These are phyloP conservation scores for Chanos chanos DNA, from an alignment of 2,797 vertebrate species.

Conservation along the genomic window DNA sequence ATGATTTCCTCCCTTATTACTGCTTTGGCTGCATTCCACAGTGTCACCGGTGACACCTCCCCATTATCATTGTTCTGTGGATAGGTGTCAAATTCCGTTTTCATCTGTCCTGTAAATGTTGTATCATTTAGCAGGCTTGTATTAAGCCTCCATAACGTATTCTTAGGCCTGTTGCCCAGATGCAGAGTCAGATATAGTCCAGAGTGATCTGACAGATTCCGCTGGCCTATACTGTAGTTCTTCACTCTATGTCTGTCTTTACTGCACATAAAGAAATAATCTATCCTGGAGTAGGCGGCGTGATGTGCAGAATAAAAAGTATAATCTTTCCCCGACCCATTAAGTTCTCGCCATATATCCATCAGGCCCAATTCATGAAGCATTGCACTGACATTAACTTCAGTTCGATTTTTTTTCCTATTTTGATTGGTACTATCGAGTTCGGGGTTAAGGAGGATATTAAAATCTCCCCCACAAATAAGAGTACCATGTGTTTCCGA, in stretches of 20 bases:
- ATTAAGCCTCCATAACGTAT: slow-evolving; percentile 2
- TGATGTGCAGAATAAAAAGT: background rate
- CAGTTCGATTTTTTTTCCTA: background rate
- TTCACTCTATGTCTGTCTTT: background rate
- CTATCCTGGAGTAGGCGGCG: background rate
- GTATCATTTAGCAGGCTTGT: background rate
- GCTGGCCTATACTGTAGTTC: background rate
- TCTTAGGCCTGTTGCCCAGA: background rate
- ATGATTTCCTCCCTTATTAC: slow-evolving; percentile 7
- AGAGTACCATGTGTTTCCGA: slow-evolving; percentile 2
- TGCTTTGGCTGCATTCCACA: slow-evolving; percentile 13
- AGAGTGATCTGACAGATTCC: background rate
- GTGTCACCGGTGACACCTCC: background rate
- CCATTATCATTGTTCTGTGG: slow-evolving; percentile 5
- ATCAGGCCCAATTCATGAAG: background rate
- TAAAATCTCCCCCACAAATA: slow-evolving; percentile 4
- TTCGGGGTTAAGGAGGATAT: background rate
- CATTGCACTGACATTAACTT: background rate
- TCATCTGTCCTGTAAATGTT: background rate
- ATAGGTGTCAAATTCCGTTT: background rate
- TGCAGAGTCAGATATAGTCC: background rate
- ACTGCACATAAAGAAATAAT: slow-evolving; percentile 6
- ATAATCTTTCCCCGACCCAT: background rate
- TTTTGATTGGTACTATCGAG: slow-evolving; percentile 2
- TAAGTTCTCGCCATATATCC: background rate